A percentile compares a stretch with the other conserved stretches of the same genome.
Conservation (phyloP, 2,888 invertebrate species). For the Parthenolecanium corni region DNA sequence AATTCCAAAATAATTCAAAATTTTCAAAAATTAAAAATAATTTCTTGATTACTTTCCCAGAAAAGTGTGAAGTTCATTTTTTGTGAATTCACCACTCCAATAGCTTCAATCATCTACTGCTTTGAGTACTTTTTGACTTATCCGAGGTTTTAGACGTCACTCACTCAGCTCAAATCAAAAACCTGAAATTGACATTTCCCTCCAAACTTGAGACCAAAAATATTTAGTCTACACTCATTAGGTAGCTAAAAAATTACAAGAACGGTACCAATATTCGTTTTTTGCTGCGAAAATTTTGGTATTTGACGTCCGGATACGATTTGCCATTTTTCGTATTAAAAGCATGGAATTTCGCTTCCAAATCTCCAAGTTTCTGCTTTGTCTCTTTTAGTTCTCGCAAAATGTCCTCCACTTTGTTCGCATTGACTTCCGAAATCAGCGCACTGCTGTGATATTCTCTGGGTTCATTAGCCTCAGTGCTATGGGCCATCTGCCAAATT, state of each 20-base stretch:
- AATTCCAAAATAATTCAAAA: no score
- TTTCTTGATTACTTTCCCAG: no score
- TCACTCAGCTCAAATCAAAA: background rate
- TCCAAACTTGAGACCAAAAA: background rate
- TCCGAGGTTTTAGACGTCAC: background rate
- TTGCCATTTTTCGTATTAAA: conserved; percentile 58
- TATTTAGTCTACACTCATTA: background rate
- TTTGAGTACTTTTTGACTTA: background rate
- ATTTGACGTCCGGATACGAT: conserved; percentile 80
- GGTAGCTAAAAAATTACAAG: background rate
- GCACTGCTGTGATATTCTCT: background rate
- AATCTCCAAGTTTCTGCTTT: conserved; percentile 49
- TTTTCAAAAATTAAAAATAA: no score
- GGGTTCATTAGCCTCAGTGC: background rate
- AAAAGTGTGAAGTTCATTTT: no score
- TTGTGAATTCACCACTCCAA: background rate
- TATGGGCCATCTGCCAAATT: background rate
- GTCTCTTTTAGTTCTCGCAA: conserved; percentile 35
- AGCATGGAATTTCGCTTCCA: conserved; percentile 60
- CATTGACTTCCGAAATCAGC: background rate
- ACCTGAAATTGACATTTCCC: background rate
- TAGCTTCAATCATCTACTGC: background rate
- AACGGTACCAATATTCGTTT: conserved; percentile 73
- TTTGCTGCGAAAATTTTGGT: conserved; percentile 79
- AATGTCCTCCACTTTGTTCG: conserved; percentile 3